These are phyloP conservation scores for Megaptera novaeangliae DNA, from an alignment of 2,113 vertebrate species.

Conservation along the genomic window DNA sequence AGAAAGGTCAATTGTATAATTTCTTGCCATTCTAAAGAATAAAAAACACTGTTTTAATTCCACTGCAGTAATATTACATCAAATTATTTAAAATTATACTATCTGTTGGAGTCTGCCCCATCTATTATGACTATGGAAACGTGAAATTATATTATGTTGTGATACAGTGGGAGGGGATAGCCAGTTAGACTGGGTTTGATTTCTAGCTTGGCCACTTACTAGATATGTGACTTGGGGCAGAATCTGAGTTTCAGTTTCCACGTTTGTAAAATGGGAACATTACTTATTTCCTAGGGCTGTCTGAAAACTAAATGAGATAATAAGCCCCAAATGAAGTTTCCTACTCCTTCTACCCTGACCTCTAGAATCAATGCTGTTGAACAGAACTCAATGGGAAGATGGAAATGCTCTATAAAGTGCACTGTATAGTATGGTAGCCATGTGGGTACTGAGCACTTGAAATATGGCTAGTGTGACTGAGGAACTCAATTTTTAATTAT, in stretches of 20 bases:
- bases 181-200: background rate
- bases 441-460: background rate
- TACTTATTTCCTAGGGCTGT: background rate
- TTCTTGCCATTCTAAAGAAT: slow-evolving; percentile 2
- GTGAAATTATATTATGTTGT: background rate
- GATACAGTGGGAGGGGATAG: background rate
- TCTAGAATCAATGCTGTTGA: background rate
- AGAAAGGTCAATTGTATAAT: background rate
- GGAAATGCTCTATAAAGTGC: background rate
- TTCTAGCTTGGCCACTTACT: background rate
- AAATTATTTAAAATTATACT: background rate
- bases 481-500: background rate
- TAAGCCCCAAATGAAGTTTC: background rate
- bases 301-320: background rate
- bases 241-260: background rate
- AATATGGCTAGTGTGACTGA: background rate
- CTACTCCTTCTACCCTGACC: background rate
- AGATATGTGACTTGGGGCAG: background rate
- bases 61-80: background rate
- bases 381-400: background rate
- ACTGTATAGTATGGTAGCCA: background rate
- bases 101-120: background rate
- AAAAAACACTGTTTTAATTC: background rate
- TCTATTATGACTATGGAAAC: background rate
- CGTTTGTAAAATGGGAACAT: slow-evolving; percentile 14